Percentiles rank a stretch among this genome's conserved stretches.
These are phyloP conservation scores for Drosophila phalerata DNA, from an alignment of 2,888 invertebrate genomes.

Conservation along the genomic window DNA sequence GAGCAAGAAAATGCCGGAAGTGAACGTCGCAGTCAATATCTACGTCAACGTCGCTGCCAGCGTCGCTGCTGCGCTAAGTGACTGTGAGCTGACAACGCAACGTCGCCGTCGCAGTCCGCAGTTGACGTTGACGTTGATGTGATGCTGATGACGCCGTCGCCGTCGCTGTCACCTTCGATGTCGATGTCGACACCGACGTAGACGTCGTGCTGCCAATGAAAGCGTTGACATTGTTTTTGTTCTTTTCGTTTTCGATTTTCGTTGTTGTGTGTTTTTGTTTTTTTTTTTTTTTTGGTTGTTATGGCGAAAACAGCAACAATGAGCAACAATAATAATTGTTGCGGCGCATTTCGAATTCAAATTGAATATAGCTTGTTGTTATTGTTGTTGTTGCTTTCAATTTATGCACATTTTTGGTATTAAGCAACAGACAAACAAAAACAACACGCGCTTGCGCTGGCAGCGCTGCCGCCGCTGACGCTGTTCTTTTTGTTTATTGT, in stretches of 20 bases:
- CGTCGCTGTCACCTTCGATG: constrained; percentile 49
- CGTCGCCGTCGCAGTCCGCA: constrained; percentile 23
- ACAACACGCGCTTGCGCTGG: constrained; percentile 24
- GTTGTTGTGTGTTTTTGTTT: constrained; percentile 53
- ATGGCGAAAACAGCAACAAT: constrained; percentile 43
- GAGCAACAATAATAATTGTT: constrained; percentile 51
- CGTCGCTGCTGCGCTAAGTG: constrained; percentile 37
- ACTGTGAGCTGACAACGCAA: constrained; percentile 18
- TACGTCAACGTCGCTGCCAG: constrained; percentile 32
- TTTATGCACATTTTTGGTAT: constrained; percentile 29
- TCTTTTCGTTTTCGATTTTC: constrained; percentile 60
- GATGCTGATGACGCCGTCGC: constrained; percentile 42
- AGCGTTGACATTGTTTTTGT: constrained; percentile 63
- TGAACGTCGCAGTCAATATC: constrained; percentile 56
- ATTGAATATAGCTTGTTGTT: constrained; percentile 38
- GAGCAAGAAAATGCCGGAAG: constrained; percentile 76
- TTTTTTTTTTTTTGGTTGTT: constrained; percentile 41
- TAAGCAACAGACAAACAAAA: constrained; percentile 39
- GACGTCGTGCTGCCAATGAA: constrained; percentile 38
- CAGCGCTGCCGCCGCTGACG: constrained; percentile 14
- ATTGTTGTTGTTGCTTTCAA: constrained; percentile 34
- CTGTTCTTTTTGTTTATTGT: constrained; percentile 43
- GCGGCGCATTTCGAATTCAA: constrained; percentile 62
- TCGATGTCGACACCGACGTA: constrained; percentile 15
- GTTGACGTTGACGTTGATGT: constrained; percentile 42